A percentile compares a stretch with the other conserved stretches of the same genome.
Conservation (phyloP, 2,113 vertebrate genomes). For the Petaurus breviceps region DNA sequence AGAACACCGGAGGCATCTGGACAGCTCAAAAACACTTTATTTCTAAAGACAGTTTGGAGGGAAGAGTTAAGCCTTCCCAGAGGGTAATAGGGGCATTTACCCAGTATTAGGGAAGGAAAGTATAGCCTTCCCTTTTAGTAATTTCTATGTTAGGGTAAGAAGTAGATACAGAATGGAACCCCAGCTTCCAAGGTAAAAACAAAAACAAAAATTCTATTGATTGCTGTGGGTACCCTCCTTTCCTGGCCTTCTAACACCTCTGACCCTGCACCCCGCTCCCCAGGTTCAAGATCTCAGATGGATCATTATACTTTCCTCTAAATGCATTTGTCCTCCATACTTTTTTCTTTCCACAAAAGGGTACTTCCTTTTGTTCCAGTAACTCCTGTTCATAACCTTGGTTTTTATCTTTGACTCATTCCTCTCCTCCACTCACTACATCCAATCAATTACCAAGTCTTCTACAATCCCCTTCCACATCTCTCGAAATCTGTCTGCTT, state of each 20-base stretch:
- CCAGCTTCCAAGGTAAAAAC: not conserved
- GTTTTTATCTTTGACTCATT: not conserved
- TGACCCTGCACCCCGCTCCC: not conserved
- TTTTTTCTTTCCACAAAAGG: not conserved
- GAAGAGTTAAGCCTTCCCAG: not conserved
- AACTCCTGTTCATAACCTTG: not conserved
- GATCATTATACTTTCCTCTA: not conserved
- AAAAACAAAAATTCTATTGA: not conserved
- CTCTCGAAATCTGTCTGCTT: not conserved
- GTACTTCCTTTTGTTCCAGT: not conserved
- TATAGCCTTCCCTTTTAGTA: not conserved
- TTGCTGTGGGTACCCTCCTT: not conserved
- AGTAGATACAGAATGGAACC: not conserved
- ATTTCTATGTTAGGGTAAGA: not conserved
- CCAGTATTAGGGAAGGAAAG: not conserved
- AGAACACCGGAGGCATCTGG: not conserved
- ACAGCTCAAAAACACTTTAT: not conserved
- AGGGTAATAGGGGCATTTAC: not conserved
- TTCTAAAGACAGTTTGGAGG: not conserved
- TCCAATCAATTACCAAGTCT: not conserved
- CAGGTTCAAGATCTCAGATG: not conserved
- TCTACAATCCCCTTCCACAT: not conserved
- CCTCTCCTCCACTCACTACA: not conserved
- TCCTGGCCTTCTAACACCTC: not conserved
- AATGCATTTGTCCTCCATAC: not conserved